Base-by-base conservation (phyloP, 2,888 invertebrate species). In the Lycophotia porphyrea region DNA sequence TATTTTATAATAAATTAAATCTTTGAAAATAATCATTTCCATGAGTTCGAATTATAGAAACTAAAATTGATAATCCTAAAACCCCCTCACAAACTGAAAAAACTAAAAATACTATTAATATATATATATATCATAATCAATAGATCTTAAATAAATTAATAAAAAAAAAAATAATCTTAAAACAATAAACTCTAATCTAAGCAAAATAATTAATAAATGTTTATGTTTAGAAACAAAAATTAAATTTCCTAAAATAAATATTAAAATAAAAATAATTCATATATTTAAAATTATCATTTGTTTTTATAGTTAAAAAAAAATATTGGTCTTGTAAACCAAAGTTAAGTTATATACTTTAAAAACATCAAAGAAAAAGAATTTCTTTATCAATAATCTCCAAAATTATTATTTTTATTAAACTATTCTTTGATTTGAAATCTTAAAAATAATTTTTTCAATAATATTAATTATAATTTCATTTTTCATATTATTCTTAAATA, bases 321-420 rank as follows among this genome's bases (percentile, higher is more conserved):
- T 95, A 96, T 97, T 97, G 97, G 96, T 97, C 96, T 97, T 97
- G 97, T 97, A 97, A 97, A 97, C 89, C 97, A 97, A 97, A 96
- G 95, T 93, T 97, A 97, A 96, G 93, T 93, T 86, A 63, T 71
- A 79, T 90, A 93, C 93, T 97, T 97, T 97, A 96, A 97, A 97
- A 97, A 96, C 96, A 96, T 97, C 97, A 97, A n/a, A n/a, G n/a
- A n/a, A n/a, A n/a, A n/a, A n/a, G n/a, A n/a, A n/a, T n/a, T n/a
- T n/a, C n/a, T n/a, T n/a, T n/a, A n/a, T n/a, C n/a, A n/a, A n/a
- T n/a, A n/a, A n/a, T n/a, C n/a, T n/a, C n/a, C n/a, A n/a, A n/a
- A n/a, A n/a, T n/a, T n/a, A n/a, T n/a, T n/a, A n/a, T n/a, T n/a
- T n/a, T n/a, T n/a, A 84, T 89, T 94, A 97, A 97, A 97, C 97